phyloP scores from a whole-genome alignment of 2,113 vertebrate species.

The Ceyx cyanopectus region DNA sequence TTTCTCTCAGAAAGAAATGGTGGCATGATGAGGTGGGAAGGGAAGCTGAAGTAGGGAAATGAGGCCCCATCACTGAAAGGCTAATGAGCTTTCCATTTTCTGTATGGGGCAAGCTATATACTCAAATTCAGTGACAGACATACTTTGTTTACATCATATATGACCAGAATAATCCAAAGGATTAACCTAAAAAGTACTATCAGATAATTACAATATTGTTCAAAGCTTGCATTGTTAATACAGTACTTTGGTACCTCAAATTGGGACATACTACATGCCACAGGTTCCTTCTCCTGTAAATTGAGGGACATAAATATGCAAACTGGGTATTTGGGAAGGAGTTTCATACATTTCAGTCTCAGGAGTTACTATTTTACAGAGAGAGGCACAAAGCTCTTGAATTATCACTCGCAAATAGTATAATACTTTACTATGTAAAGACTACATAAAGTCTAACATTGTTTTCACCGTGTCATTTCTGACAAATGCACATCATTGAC shows the following conservation, averaged over 20 bases:
- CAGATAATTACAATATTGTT: not conserved
- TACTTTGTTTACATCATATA: not conserved
- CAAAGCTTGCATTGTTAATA: not conserved
- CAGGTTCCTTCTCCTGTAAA: not conserved
- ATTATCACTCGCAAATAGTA: not conserved
- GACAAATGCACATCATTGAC: not conserved
- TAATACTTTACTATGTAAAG: not conserved
- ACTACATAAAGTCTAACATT: not conserved
- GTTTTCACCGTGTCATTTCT: not conserved
- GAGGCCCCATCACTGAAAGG: not conserved
- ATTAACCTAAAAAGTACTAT: not conserved
- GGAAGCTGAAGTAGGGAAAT: not conserved
- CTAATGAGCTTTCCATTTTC: not conserved
- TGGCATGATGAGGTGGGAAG: not conserved
- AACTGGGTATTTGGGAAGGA: not conserved
- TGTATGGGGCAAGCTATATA: not conserved
- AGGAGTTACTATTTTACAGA: not conserved
- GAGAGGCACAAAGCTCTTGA: not conserved
- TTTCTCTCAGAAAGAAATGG: accelerated
- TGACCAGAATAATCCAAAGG: not conserved
- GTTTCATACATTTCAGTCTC: not conserved
- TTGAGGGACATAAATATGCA: not conserved
- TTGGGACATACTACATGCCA: not conserved
- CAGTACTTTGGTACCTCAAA: not conserved
- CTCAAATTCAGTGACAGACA: not conserved